A percentile compares a stretch with the other conserved stretches of the same genome.
Evolutionary conservation across 2,797 vertebrate genomes (phyloP).

Genomic region (Psittacula echo): DNA sequence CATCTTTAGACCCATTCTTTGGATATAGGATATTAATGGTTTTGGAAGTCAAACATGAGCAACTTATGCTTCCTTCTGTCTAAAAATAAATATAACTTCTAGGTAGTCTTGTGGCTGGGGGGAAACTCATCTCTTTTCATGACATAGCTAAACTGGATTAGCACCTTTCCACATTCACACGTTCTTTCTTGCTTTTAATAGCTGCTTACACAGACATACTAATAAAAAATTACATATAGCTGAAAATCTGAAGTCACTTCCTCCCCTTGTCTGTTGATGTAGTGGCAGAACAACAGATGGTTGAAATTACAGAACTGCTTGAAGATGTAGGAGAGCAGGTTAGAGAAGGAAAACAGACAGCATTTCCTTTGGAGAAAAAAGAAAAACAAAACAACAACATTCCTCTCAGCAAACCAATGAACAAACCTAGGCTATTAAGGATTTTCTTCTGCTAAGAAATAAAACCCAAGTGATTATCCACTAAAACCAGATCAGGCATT

Average conservation of each 20-base stretch:
- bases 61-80: background rate
- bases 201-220: background rate
- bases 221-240: constrained; percentile 37
- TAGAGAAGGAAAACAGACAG: constrained; percentile 16
- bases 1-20: background rate
- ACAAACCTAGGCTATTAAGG: background rate
- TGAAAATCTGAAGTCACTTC: constrained; percentile 27
- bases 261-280: background rate
- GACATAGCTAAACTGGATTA: background rate
- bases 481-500: background rate
- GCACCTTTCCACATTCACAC: background rate
- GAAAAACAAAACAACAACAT: background rate
- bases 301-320: constrained; percentile 41
- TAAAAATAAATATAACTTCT: background rate
- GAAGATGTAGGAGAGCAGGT: background rate
- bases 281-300: constrained; percentile 44
- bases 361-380: background rate
- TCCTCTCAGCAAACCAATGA: background rate
- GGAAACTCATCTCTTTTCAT: background rate
- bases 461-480: background rate
- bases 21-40: background rate
- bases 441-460: constrained; percentile 1
- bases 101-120: background rate
- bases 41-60: background rate
- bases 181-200: constrained; percentile 17